phyloP scores from a whole-genome alignment of 2,888 invertebrate species.

The Melanchra persicariae region DNA sequence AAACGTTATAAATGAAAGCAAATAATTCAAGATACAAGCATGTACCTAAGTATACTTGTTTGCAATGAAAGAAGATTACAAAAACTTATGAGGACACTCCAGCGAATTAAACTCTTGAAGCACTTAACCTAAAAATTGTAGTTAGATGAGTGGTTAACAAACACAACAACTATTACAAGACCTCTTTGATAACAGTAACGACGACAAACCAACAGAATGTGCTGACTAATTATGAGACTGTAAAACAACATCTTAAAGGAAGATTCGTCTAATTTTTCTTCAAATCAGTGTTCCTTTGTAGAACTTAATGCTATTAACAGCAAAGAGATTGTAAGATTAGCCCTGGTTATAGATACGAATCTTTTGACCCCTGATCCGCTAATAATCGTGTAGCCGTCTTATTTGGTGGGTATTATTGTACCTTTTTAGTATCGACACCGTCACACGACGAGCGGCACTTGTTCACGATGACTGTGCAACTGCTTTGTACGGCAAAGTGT shows the following conservation, averaged over 20 bases:
- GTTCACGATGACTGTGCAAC: slow-evolving; percentile 59
- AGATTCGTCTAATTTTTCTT: slow-evolving; percentile 56
- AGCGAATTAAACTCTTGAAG: slow-evolving; percentile 35
- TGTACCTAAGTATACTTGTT: not conserved
- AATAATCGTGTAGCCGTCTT: slow-evolving; percentile 83
- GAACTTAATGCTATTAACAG: slow-evolving; percentile 65
- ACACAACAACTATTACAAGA: slow-evolving; percentile 48
- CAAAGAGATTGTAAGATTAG: slow-evolving; percentile 75
- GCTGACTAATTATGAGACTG: slow-evolving; percentile 64
- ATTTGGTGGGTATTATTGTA: slow-evolving; percentile 79
- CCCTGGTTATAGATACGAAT: slow-evolving; percentile 81
- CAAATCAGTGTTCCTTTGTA: slow-evolving; percentile 64
- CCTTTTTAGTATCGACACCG: slow-evolving; percentile 76
- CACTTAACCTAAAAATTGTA: slow-evolving; percentile 30
- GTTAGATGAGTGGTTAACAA: slow-evolving; percentile 8
- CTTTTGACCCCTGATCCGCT: slow-evolving; percentile 85
- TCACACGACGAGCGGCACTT: slow-evolving; percentile 72
- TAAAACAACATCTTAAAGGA: slow-evolving; percentile 51
- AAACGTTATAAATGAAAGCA: slow-evolving; percentile 13
- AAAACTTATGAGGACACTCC: slow-evolving; percentile 25
- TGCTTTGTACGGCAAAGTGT: slow-evolving; percentile 48
- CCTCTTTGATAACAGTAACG: slow-evolving; percentile 11
- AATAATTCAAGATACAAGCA: not conserved
- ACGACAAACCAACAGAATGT: slow-evolving; percentile 52
- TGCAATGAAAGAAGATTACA: not conserved